Base-by-base conservation (phyloP, 1,140 invertebrate species). In the Sitobion miscanthi region DNA sequence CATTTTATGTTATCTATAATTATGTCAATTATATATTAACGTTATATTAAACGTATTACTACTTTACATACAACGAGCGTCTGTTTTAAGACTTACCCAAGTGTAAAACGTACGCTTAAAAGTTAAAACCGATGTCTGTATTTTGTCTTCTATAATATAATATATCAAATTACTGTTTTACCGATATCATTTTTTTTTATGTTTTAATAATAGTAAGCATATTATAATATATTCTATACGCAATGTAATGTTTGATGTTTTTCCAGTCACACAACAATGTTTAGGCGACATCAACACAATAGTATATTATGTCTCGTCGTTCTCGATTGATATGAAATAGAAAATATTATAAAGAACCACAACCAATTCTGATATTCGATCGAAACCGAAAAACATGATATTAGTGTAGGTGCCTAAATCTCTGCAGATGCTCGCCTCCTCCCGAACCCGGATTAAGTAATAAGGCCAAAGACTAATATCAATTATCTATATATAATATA, bases 341-440 rank as follows among this genome's bases (percentile, higher is more conserved):
- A 57, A 57, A 25, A 21, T 9, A 30, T 7, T 9, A 30, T 7
- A 30, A 62, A 11, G 57, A 62, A 25, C 9, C 9, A 11, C 57
- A 62, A 30, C 2, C 52, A 30, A 69, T 69, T 69, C 3, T 69
- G 9, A 69, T 62, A 4, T 69, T 77, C 4, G 5, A 69, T 30
- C 0, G 1, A n/a, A 17, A 17, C 62, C 30, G 0, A 77, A n/a
- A 69, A 4, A 62, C 0, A 30, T 30, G 0, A 30, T 9, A 7
- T 47, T 30, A 57, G 3, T 42, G 4, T 2, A 57, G 8, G 20
- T 25, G 7, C 9, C 25, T 30, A 4, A 30, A 14, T 69, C 30
- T 69, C 4, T 69, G 62, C 2, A 42, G 42, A 69, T 77, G 11
- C n/a, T 77, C 62, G 17, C 4, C 14, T 9, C 14, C 14, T 17